A percentile compares a stretch with the other conserved stretches of the same genome.
phyloP scores from a whole-genome alignment of 92 coral and sea anemone species.

The Parazoanthus atlanticus region DNA sequence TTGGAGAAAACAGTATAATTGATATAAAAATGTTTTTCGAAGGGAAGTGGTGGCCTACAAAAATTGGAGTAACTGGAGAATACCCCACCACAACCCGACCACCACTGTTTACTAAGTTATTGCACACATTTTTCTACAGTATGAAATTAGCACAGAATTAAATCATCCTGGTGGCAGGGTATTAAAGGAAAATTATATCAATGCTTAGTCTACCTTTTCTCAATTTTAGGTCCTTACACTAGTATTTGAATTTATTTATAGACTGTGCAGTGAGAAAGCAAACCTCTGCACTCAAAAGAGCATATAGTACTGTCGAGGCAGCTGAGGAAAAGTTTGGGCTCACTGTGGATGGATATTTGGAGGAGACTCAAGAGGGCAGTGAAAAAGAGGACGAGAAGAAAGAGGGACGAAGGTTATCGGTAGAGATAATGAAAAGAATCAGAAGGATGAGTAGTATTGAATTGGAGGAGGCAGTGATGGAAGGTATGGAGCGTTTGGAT shows the following conservation, averaged over 20 bases:
- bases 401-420: not conserved
- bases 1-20: no score
- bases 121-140: no score
- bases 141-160: no score
- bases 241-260: not conserved
- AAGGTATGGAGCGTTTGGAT: not conserved
- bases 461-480: conserved; percentile 2
- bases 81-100: no score
- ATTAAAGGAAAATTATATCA: no score
- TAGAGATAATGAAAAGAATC: not conserved
- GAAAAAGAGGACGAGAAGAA: no score
- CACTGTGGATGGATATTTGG: not conserved
- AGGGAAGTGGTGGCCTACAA: no score
- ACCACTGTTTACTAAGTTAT: no score
- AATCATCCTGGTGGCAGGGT: no score
- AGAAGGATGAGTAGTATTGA: not conserved
- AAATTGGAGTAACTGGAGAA: no score
- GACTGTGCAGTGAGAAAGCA: not conserved
- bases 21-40: no score
- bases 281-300: not conserved
- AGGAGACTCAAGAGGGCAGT: not conserved
- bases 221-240: not conserved
- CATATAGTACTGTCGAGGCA: not conserved
- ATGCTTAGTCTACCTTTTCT: not conserved
- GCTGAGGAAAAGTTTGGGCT: not conserved